phyloP scores from a whole-genome alignment of 1,140 invertebrate genomes.

The Micrasema longulum region DNA sequence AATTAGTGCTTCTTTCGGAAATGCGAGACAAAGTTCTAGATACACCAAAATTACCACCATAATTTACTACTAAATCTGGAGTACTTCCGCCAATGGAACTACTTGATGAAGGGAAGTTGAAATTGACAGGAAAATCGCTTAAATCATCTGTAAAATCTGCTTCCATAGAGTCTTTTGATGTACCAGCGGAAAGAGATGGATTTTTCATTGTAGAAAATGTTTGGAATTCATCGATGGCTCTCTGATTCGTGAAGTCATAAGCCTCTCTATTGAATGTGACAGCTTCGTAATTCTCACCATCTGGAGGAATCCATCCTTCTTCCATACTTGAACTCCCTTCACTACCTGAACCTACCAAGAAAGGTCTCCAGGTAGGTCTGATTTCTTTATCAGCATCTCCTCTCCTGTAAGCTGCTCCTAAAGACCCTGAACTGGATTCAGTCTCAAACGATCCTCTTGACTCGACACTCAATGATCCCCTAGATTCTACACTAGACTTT shows the following conservation, averaged over 20 bases:
- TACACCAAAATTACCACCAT: constrained; percentile 77
- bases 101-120: constrained; percentile 73
- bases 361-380: constrained; percentile 83
- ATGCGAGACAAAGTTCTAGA: constrained; percentile 84
- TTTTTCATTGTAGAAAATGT: constrained; percentile 66
- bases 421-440: constrained; percentile 80
- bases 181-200: constrained; percentile 70
- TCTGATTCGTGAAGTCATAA: constrained; percentile 65
- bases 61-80: constrained; percentile 77
- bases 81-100: constrained; percentile 68
- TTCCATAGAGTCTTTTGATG: constrained; percentile 72
- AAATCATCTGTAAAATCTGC: constrained; percentile 80
- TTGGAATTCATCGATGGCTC: constrained; percentile 66
- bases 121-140: constrained; percentile 78
- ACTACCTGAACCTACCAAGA: constrained; percentile 82
- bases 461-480: constrained; percentile 72
- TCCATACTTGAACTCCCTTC: constrained; percentile 81
- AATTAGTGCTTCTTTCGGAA: constrained; percentile 87
- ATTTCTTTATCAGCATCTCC: constrained; percentile 72
- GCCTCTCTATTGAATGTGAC: constrained; percentile 63
- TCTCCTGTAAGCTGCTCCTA: constrained; percentile 74
- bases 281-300: constrained; percentile 75
- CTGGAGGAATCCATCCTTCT: constrained; percentile 81
- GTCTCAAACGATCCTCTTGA: constrained; percentile 77
- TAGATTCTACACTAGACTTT: constrained; percentile 72